These are phyloP conservation scores for Drosophila orosa DNA, from an alignment of 1,140 invertebrate species.

Conservation along the genomic window DNA sequence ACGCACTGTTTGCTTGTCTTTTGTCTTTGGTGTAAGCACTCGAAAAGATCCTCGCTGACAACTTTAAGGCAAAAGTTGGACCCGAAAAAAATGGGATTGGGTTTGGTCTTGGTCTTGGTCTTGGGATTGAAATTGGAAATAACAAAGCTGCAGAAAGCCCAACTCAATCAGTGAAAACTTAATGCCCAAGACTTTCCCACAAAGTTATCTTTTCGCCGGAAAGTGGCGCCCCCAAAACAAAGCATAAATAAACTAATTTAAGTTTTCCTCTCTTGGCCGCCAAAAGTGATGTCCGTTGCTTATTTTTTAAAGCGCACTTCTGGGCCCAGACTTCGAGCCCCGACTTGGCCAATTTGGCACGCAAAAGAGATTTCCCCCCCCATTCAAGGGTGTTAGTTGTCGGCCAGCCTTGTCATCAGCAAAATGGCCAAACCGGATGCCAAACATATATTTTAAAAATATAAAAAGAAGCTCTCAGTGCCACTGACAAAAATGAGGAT, in stretches of 20 bases:
- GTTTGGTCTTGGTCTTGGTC: slow-evolving; percentile 1
- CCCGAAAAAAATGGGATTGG: slow-evolving; percentile 30
- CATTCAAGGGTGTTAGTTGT: slow-evolving; percentile 30
- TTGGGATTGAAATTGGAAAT: slow-evolving; percentile 20
- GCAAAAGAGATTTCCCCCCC: slow-evolving; percentile 24
- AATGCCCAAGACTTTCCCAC: slow-evolving; percentile 48
- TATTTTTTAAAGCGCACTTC: slow-evolving; percentile 30
- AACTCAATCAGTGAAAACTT: slow-evolving; percentile 75
- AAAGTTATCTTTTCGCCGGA: slow-evolving; percentile 63
- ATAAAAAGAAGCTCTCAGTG: background rate
- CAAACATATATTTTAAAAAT: slow-evolving; percentile 23
- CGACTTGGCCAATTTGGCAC: slow-evolving; percentile 55
- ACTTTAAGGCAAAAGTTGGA: slow-evolving; percentile 60
- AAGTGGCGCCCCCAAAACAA: slow-evolving; percentile 63
- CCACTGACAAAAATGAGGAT: background rate
- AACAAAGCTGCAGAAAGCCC: slow-evolving; percentile 37
- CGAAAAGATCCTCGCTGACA: slow-evolving; percentile 72
- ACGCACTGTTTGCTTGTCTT: slow-evolving; percentile 79
- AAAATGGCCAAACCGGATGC: slow-evolving; percentile 10
- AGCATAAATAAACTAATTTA: slow-evolving; percentile 81
- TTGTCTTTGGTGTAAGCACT: slow-evolving; percentile 75
- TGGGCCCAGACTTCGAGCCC: slow-evolving; percentile 9
- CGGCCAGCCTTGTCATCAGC: slow-evolving; percentile 16
- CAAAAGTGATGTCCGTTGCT: slow-evolving; percentile 19
- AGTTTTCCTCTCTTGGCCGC: slow-evolving; percentile 57